Conservation (phyloP, 2,113 vertebrate genomes). For the Leptosomus discolor region DNA sequence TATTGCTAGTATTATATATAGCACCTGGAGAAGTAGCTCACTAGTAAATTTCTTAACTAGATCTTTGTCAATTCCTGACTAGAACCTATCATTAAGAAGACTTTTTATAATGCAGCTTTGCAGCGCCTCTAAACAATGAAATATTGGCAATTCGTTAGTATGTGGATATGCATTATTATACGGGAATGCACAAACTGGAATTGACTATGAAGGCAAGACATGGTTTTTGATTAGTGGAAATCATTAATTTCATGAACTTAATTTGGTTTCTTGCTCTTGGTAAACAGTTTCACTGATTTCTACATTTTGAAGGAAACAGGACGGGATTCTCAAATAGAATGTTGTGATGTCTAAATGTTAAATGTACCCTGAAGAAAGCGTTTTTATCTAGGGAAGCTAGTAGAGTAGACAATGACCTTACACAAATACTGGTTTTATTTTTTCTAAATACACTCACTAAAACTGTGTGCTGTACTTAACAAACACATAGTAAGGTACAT, state of each 20-base stretch:
- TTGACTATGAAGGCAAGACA: background rate
- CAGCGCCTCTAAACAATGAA: background rate
- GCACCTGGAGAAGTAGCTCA: background rate
- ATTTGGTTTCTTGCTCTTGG: background rate
- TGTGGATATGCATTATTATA: background rate
- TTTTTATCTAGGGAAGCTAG: background rate
- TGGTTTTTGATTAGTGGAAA: background rate
- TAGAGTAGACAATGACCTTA: background rate
- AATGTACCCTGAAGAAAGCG: background rate
- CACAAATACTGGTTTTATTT: background rate
- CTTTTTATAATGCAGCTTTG: background rate
- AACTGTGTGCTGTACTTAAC: background rate
- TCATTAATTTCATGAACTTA: background rate
- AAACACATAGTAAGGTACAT: background rate
- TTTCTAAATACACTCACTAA: background rate
- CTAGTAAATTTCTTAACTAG: background rate
- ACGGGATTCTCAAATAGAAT: background rate
- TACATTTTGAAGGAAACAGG: background rate
- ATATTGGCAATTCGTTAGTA: background rate
- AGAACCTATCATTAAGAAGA: background rate
- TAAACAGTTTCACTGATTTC: background rate
- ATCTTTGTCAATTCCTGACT: background rate
- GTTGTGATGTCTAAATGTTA: background rate
- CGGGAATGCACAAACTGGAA: background rate
- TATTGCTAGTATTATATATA: background rate